A percentile compares a stretch with the other conserved stretches of the same genome.
These are phyloP conservation scores for Polymixis lichenea DNA, from an alignment of 2,888 invertebrate genomes.

Conservation along the genomic window DNA sequence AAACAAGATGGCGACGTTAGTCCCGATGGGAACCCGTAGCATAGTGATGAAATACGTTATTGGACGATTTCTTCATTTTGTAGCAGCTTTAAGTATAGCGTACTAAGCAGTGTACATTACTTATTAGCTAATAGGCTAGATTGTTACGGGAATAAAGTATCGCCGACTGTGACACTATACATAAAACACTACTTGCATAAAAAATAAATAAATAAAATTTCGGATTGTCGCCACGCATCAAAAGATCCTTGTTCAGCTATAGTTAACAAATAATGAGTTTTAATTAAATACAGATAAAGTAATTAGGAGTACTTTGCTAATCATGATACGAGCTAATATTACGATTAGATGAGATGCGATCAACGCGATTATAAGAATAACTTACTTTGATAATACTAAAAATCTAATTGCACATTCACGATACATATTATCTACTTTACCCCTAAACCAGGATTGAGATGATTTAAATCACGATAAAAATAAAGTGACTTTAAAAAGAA, in stretches of 20 bases:
- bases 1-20: not conserved
- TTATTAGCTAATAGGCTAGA: not conserved
- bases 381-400: constrained; percentile 6
- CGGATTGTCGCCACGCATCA: not conserved
- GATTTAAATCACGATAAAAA: not conserved
- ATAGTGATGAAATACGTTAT: not conserved
- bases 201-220: too few species aligned
- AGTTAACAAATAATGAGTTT: constrained; percentile 10
- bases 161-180: not conserved
- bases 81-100: not conserved
- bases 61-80: not conserved
- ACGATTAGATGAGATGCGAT: constrained; percentile 15
- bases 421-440: not conserved
- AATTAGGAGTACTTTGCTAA: not conserved
- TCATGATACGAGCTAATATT: constrained; percentile 13
- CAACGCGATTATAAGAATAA: constrained; percentile 4
- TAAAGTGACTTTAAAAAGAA: not conserved
- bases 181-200: too few species aligned
- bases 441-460: not conserved
- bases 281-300: not conserved
- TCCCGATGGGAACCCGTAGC: not conserved
- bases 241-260: not conserved
- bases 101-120: not conserved
- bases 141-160: not conserved
- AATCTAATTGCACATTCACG: constrained; percentile 25